Evolutionary conservation across 2,113 vertebrate species (phyloP).

Genomic region (Vanacampus margaritifer): DNA sequence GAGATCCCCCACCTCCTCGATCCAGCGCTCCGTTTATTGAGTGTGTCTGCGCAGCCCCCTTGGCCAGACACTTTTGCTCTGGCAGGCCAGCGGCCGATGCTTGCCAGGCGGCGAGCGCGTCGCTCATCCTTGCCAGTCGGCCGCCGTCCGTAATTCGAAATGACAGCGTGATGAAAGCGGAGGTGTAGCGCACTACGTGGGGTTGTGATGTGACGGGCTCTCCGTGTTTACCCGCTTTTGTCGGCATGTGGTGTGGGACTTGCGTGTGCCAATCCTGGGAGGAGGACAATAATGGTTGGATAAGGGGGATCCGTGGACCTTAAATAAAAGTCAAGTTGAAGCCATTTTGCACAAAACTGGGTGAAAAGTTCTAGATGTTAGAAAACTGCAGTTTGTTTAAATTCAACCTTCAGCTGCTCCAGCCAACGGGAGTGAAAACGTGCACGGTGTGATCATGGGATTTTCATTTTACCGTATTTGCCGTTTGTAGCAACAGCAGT

Average conservation of each 20-base stretch:
- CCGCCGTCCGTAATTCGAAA: slow-evolving; percentile 69
- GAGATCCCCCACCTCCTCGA: neutral
- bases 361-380: too few species aligned
- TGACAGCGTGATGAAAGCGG: slow-evolving; percentile 71
- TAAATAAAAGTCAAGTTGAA: neutral
- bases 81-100: slow-evolving; percentile 49
- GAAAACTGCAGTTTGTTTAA: too few species aligned
- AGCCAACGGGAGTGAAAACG: too few species aligned
- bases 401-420: too few species aligned
- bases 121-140: slow-evolving; percentile 70
- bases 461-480: too few species aligned
- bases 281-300: neutral
- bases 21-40: slow-evolving; percentile 56
- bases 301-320: neutral
- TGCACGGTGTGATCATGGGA: too few species aligned
- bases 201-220: slow-evolving; percentile 41
- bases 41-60: slow-evolving; percentile 67
- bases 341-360: too few species aligned
- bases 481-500: too few species aligned
- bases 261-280: neutral
- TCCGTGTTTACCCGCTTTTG: slow-evolving; percentile 41
- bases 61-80: slow-evolving; percentile 71
- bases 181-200: slow-evolving; percentile 50
- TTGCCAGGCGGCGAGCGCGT: slow-evolving; percentile 72
- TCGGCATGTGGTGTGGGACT: slow-evolving; percentile 26